A percentile compares a stretch with the other conserved stretches of the same genome.
These are phyloP conservation scores for Drosophila multiciliata DNA, from an alignment of 2,888 invertebrate genomes.

Conservation along the genomic window DNA sequence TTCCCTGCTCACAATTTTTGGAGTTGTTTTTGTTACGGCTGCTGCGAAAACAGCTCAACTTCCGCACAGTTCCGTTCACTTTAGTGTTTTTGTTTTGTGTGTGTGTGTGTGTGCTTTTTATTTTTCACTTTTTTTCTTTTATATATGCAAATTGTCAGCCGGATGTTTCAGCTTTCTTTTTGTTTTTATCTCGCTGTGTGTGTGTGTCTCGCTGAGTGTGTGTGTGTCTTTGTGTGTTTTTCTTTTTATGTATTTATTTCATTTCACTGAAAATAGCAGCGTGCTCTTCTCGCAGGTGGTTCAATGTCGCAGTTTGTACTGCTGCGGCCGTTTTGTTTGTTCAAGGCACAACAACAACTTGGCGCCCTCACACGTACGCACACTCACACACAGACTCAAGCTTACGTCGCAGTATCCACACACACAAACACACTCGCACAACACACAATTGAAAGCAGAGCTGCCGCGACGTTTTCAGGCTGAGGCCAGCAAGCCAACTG, in stretches of 20 bases:
- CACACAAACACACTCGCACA: conserved; percentile 21
- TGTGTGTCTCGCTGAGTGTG: conserved; percentile 11
- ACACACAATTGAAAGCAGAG: conserved; percentile 18
- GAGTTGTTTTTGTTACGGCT: conserved; percentile 22
- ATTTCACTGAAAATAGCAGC: conserved; percentile 40
- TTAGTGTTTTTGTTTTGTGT: conserved; percentile 17
- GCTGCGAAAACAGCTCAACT: conserved; percentile 43
- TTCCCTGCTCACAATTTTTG: conserved; percentile 40
- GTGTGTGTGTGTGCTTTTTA: neutral
- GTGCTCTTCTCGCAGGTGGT: conserved; percentile 47
- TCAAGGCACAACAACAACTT: conserved; percentile 67
- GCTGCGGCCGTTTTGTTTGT: conserved; percentile 26
- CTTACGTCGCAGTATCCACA: conserved; percentile 30
- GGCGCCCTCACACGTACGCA: conserved; percentile 61
- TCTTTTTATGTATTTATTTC: conserved; percentile 22
- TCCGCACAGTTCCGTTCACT: conserved; percentile 41
- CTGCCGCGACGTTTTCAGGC: conserved; percentile 60
- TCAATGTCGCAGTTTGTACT: conserved; percentile 38
- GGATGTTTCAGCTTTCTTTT: conserved; percentile 46
- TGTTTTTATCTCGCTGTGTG: conserved; percentile 3
- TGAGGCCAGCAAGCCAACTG: conserved; percentile 70
- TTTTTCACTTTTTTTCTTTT: conserved; percentile 10
- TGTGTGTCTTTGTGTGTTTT: conserved; percentile 16
- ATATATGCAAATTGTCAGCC: conserved; percentile 57
- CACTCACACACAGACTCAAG: neutral